These are phyloP conservation scores for Xanthorhoe spadicearia DNA, from an alignment of 2,888 invertebrate species.

Conservation along the genomic window DNA sequence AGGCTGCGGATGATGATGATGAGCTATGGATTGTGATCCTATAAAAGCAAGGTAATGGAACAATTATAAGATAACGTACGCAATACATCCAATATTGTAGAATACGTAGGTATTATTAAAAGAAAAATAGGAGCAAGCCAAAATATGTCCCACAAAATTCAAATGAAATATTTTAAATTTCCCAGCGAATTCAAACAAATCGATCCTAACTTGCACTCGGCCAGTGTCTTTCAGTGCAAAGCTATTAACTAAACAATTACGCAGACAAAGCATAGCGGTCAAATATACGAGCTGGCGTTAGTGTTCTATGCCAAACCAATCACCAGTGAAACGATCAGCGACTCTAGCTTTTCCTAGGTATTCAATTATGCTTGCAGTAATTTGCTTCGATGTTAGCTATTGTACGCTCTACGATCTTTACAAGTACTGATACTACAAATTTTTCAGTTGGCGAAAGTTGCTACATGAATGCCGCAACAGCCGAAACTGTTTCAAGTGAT, in stretches of 20 bases:
- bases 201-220: background rate
- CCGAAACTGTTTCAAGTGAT: too few relatives aligned
- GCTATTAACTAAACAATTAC: constrained; percentile 13
- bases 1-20: too few relatives aligned
- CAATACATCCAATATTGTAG: too few relatives aligned
- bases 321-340: constrained; percentile 26
- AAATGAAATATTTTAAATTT: background rate
- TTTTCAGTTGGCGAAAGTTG: background rate
- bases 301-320: constrained; percentile 20
- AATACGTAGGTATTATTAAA: too few relatives aligned
- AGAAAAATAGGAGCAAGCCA: too few relatives aligned
- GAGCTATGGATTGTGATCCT: too few relatives aligned
- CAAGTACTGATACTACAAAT: background rate
- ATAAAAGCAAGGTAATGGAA: too few relatives aligned
- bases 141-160: too few relatives aligned
- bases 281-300: constrained; percentile 33
- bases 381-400: constrained; percentile 38
- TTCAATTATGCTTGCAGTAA: constrained; percentile 54
- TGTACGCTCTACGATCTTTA: background rate
- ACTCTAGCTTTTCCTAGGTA: constrained; percentile 41
- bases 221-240: background rate
- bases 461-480: too few relatives aligned
- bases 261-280: constrained; percentile 31
- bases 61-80: too few relatives aligned
- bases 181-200: background rate